Evolutionary conservation across 2,888 invertebrate species (phyloP).

Genomic region (Chrysina gloriosa): DNA sequence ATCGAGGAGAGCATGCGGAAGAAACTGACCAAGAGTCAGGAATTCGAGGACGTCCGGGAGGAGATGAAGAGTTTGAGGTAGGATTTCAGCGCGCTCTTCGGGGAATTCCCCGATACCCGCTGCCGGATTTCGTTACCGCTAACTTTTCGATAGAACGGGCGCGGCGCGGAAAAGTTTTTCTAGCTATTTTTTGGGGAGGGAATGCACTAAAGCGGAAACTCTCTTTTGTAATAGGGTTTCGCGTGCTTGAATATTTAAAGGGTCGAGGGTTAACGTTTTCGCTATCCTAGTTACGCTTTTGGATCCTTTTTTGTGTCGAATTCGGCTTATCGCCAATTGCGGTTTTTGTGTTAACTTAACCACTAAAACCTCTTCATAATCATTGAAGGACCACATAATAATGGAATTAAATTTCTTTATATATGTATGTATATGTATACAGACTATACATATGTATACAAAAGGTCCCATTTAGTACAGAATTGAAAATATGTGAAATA

Average conservation of each 20-base stretch:
- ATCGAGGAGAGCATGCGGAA: constrained; percentile 68
- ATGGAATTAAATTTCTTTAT: no score
- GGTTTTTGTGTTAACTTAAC: constrained; percentile 1
- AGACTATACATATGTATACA: no score
- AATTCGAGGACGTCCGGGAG: constrained; percentile 66
- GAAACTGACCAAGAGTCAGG: constrained; percentile 67
- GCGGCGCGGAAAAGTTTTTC: neutral
- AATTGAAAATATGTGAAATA: no score
- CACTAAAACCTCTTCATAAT: no score
- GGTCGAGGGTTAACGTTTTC: constrained; percentile 19
- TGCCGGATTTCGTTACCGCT: constrained; percentile 23
- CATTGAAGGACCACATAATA: no score
- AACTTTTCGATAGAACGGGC: constrained; percentile 2
- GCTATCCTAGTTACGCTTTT: neutral
- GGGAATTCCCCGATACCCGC: constrained; percentile 29
- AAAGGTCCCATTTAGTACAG: no score
- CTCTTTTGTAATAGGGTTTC: constrained; percentile 30
- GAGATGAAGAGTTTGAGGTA: constrained; percentile 69
- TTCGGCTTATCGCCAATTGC: neutral
- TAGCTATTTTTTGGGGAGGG: neutral
- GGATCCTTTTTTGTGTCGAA: neutral
- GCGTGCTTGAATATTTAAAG: constrained; percentile 33
- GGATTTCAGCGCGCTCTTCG: constrained; percentile 5
- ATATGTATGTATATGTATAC: no score
- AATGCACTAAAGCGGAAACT: constrained; percentile 27